Base-by-base conservation (phyloP, 2,888 invertebrate genomes). In the Apotomis betuletana region DNA sequence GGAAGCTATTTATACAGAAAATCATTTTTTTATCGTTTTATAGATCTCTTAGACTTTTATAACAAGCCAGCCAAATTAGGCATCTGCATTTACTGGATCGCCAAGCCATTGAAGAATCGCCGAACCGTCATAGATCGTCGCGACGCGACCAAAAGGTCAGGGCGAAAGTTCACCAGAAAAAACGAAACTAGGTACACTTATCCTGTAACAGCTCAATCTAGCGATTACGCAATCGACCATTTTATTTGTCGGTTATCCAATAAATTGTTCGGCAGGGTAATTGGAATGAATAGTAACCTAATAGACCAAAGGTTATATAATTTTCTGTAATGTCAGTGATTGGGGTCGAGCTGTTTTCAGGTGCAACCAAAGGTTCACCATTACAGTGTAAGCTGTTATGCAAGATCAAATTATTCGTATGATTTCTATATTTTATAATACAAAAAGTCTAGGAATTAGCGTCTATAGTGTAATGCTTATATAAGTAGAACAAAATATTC, bases 121-220 rank as follows among this genome's bases (percentile, higher is more conserved):
- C 15, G 54, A 41, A 59, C 52, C 44, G 12, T 54, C 67, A 61
- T 61, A 67, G 54, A 65, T 60, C 46, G 68, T 55, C 75, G 41
- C 74, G 71, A 77, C 77, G 80, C 76, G 82, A 86, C 84, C 85
- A 83, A 41, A 75, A 71, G 71, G 70, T 70, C 76, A 78, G 79
- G 85, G 87, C 84, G 88, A 90, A 90, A 90, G 90, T 89, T 86
- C 86, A 85, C 76, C 78, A 78, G 83, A 81, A 87, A 86, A 86
- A 87, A 84, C 83, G 78, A 81, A 82, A 83, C 78, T 83, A 49
- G 9, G 83, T 79, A 67, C 76, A 70, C 76, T 76, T 73, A 76
- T 74, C 63, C 69, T n/a, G 46, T 58, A 58, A 72, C 68, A 63
- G 72, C 72, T 72, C 67, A 68, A 72, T 72, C 38, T 57, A 61